These are phyloP conservation scores for Hoplias malabaricus DNA, from an alignment of 2,113 vertebrate species.

Conservation along the genomic window DNA sequence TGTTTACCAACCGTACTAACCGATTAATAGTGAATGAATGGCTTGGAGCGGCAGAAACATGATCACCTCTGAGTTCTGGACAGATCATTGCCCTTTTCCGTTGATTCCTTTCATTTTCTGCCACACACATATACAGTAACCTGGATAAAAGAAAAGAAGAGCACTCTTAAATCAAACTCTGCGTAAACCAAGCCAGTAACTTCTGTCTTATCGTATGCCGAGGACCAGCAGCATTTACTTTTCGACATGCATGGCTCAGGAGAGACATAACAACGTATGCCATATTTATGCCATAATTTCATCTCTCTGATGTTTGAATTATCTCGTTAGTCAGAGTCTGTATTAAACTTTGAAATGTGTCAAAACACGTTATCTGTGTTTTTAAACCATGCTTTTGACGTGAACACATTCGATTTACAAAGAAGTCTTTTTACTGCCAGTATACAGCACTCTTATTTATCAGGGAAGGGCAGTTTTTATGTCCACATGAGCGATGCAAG, in stretches of 20 bases:
- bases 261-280: conserved; percentile 18
- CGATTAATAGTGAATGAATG: background rate
- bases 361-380: background rate
- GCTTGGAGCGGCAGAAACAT: background rate
- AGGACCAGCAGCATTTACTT: conserved; percentile 19
- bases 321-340: background rate
- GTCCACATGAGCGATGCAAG: background rate
- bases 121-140: background rate
- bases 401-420: background rate
- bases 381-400: background rate
- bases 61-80: background rate
- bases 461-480: background rate
- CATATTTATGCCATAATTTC: conserved; percentile 48
- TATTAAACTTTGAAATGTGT: background rate
- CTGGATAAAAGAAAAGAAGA: background rate
- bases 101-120: background rate
- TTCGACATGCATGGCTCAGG: conserved; percentile 54
- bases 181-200: background rate
- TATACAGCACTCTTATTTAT: background rate
- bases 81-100: background rate
- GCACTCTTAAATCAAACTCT: background rate
- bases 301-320: conserved; percentile 66
- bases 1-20: background rate
- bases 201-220: conserved; percentile 6
- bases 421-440: background rate